These are phyloP conservation scores for Oryzias javanicus DNA, from an alignment of 2,113 vertebrate genomes.

Conservation along the genomic window DNA sequence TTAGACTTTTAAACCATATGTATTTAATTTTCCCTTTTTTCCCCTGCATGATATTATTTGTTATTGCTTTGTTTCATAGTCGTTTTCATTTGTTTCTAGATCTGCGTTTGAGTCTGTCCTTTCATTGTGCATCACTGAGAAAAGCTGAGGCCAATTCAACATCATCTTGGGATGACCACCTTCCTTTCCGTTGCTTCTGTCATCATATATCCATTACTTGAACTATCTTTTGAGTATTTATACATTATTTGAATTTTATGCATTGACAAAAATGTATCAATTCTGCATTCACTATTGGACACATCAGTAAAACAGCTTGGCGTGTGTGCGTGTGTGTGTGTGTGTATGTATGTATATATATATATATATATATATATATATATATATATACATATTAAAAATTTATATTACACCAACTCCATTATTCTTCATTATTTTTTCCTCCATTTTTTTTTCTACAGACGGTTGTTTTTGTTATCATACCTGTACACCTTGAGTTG, in stretches of 20 bases:
- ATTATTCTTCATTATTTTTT: constrained; percentile 42
- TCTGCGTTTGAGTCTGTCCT: constrained; percentile 65
- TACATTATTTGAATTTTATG: background rate
- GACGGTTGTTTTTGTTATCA: constrained; percentile 47
- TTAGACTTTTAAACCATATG: background rate
- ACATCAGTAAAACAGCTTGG: too few species aligned
- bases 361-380: too few species aligned
- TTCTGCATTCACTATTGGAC: too few species aligned
- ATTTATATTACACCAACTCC: constrained; percentile 5
- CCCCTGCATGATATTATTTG: constrained; percentile 44
- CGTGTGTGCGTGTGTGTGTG: too few species aligned
- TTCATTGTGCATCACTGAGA: constrained; percentile 65
- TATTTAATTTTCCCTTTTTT: constrained; percentile 17
- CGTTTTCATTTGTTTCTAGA: constrained; percentile 75
- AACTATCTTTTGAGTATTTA: constrained; percentile 23
- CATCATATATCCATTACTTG: constrained; percentile 31
- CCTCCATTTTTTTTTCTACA: constrained; percentile 28
- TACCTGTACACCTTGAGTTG: constrained; percentile 42
- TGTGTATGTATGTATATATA: too few species aligned
- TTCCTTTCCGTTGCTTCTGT: constrained; percentile 33
- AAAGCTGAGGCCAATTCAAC: constrained; percentile 62
- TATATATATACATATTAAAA: too few species aligned
- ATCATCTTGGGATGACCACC: constrained; percentile 68
- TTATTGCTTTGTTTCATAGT: constrained; percentile 42
- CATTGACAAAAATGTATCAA: too few species aligned